A percentile compares a stretch with the other conserved stretches of the same genome.
Evolutionary conservation across 2,113 vertebrate species (phyloP).

Genomic region (Xenopus laevis): DNA sequence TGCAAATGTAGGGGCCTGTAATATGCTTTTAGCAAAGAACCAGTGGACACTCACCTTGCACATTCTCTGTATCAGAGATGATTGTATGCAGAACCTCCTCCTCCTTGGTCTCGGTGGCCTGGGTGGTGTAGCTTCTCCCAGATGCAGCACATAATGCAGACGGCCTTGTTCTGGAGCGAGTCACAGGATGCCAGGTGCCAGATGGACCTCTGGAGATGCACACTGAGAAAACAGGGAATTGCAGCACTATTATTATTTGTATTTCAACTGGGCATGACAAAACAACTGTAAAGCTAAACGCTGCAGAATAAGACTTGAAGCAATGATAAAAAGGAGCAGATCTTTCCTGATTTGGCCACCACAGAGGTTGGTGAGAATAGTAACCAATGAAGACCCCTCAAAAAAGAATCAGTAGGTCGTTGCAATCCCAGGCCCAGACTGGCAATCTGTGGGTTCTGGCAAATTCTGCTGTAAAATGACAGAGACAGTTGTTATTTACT

Average conservation of each 20-base stretch:
- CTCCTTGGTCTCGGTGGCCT: conserved; percentile 67
- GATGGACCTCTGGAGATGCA: conserved; percentile 43
- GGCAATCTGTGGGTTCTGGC: no score
- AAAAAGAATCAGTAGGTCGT: no score
- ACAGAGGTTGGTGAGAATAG: no score
- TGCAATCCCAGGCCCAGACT: no score
- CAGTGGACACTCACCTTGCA: conserved; percentile 69
- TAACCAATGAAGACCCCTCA: no score
- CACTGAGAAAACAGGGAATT: conserved; percentile 41
- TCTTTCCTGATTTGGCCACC: no score
- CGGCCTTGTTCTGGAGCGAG: conserved; percentile 18
- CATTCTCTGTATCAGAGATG: conserved; percentile 76
- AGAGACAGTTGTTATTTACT: no score
- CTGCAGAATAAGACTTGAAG: no score
- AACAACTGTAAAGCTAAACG: no score
- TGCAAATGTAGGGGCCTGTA: not conserved
- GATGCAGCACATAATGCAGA: conserved; percentile 25
- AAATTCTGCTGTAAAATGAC: no score
- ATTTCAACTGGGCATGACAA: no score
- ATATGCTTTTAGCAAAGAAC: not conserved
- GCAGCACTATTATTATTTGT: not conserved
- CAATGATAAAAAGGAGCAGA: no score
- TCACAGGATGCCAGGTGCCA: conserved; percentile 14
- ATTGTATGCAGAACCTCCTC: conserved; percentile 76
- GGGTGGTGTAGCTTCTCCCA: conserved; percentile 68